phyloP scores from a whole-genome alignment of 2,113 vertebrate species.

The Megatriorchis doriae region DNA sequence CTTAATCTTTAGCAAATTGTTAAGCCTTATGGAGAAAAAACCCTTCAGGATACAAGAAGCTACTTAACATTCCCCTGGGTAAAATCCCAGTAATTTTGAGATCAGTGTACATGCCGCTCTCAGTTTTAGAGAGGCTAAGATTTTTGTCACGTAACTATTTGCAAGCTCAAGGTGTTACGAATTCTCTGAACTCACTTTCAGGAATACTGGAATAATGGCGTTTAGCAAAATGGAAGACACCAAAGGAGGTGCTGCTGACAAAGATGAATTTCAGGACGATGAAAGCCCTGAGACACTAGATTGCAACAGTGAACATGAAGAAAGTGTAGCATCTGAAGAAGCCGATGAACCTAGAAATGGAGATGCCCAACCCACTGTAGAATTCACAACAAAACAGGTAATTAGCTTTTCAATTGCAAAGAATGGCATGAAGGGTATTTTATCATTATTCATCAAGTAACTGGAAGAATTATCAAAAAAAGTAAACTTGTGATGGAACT shows the following conservation, averaged over 20 bases:
- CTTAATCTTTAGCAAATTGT: background rate
- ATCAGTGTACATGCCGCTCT: rapidly evolving
- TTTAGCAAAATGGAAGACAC: background rate
- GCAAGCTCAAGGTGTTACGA: background rate
- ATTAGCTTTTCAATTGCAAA: background rate
- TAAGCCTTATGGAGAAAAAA: background rate
- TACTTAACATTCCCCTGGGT: background rate
- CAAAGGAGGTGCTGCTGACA: background rate
- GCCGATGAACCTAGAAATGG: background rate
- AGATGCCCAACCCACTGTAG: background rate
- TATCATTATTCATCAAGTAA: background rate
- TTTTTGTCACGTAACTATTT: background rate
- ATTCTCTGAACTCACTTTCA: background rate
- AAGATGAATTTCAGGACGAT: rapidly evolving
- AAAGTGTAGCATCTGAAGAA: background rate
- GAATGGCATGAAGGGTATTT: background rate
- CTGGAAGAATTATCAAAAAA: background rate
- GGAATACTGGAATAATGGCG: background rate
- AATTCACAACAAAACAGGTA: background rate
- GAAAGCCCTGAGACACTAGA: background rate
- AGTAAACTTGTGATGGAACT: background rate
- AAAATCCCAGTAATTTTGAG: background rate
- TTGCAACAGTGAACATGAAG: background rate
- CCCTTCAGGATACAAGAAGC: background rate
- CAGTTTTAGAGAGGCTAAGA: background rate